Evolutionary conservation across 2,797 vertebrate genomes (phyloP).

Genomic region (Chiloscyllium punctatum): DNA sequence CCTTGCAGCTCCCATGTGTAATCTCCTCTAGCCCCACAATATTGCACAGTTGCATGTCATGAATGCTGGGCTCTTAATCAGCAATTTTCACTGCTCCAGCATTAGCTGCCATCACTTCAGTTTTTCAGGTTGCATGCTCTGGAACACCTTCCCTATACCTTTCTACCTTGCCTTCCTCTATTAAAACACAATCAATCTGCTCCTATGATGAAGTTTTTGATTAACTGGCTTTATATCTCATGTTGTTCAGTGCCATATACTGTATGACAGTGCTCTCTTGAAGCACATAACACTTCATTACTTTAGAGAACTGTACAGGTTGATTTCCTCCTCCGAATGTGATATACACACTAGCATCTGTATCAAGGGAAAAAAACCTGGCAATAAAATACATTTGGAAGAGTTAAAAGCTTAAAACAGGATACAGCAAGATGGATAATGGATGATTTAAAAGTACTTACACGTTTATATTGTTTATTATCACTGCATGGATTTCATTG

Average conservation of each 20-base stretch:
- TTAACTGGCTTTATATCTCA: not conserved
- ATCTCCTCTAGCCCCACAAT: not conserved
- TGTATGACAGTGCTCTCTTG: not conserved
- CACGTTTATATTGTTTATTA: not conserved
- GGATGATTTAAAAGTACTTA: not conserved
- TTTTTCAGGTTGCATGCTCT: not conserved
- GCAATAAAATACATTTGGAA: not conserved
- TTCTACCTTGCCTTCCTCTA: not conserved
- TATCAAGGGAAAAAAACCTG: not conserved
- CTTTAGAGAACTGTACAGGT: not conserved
- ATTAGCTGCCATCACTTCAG: not conserved
- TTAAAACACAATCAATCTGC: not conserved
- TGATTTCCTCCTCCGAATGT: not conserved
- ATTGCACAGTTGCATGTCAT: not conserved
- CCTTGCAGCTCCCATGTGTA: not conserved
- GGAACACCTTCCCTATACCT: not conserved
- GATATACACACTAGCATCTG: not conserved
- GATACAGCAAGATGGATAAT: not conserved
- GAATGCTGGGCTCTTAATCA: not conserved
- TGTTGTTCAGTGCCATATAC: not conserved
- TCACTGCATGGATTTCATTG: not conserved
- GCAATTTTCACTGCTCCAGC: not conserved
- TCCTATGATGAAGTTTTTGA: not conserved
- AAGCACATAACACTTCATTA: not conserved
- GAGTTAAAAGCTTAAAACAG: not conserved